Evolutionary conservation across 2,888 invertebrate genomes (phyloP).

Genomic region (Chloroclysta siterata): DNA sequence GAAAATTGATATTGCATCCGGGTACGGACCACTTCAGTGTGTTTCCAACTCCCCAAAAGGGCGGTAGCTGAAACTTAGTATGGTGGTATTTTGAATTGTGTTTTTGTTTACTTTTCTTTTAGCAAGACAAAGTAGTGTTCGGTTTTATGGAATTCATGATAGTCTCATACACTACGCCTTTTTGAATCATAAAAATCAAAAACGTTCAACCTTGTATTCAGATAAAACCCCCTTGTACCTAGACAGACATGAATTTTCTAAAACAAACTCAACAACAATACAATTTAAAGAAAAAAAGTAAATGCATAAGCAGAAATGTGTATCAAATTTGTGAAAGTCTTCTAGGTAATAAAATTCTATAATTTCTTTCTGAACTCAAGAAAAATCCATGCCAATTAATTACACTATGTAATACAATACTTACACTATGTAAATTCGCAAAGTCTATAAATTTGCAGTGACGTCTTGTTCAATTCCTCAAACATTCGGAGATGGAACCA

Average conservation of each 20-base stretch:
- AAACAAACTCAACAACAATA: too few species aligned
- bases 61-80: conserved; percentile 14
- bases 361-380: too few species aligned
- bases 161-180: neutral
- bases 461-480: conserved; percentile 32
- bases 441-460: conserved; percentile 14
- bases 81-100: conserved; percentile 15
- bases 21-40: conserved; percentile 20
- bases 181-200: neutral
- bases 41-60: conserved; percentile 14
- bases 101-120: neutral
- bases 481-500: conserved; percentile 28
- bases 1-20: conserved; percentile 33
- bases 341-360: too few species aligned
- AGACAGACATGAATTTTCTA: too few species aligned
- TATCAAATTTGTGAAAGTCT: too few species aligned
- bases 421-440: neutral
- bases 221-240: too few species aligned
- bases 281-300: too few species aligned
- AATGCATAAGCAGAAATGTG: too few species aligned
- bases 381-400: too few species aligned
- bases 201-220: too few species aligned
- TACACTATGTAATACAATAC: too few species aligned
- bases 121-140: neutral
- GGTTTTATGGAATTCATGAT: too few species aligned